phyloP scores from a whole-genome alignment of 2,113 vertebrate genomes.

The Notarius quadriscutis region DNA sequence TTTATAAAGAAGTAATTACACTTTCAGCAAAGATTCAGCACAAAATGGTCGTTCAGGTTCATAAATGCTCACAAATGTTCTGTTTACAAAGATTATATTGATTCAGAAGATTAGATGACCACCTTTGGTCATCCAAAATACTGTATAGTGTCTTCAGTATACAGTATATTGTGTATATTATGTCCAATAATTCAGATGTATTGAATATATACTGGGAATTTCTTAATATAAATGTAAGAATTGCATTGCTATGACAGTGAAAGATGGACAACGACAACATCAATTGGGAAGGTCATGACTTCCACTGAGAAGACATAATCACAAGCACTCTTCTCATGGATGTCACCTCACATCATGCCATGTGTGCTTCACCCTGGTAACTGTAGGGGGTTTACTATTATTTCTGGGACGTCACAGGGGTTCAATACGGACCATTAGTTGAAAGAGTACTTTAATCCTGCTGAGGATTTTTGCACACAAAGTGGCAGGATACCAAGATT shows the following conservation, averaged over 20 bases:
- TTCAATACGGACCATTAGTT: background rate
- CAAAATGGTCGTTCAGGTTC: background rate
- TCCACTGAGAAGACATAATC: background rate
- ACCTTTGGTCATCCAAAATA: background rate
- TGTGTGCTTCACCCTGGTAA: background rate
- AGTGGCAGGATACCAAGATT: background rate
- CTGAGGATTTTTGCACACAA: background rate
- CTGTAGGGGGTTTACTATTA: background rate
- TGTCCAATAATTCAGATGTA: background rate
- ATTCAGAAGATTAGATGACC: constrained; percentile 9
- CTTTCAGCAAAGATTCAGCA: background rate
- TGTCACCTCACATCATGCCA: background rate
- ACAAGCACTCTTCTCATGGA: background rate
- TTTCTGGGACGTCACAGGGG: background rate
- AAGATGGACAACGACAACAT: background rate
- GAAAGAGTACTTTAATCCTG: background rate
- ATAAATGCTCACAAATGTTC: background rate
- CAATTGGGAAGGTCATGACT: background rate
- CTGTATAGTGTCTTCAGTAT: background rate
- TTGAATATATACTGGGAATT: background rate
- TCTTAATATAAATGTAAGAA: background rate
- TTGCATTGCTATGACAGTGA: background rate
- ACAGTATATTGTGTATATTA: background rate
- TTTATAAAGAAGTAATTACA: background rate
- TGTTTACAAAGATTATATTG: constrained; percentile 20